Conservation (phyloP, 2,888 invertebrate genomes). For the Mamestra brassicae region DNA sequence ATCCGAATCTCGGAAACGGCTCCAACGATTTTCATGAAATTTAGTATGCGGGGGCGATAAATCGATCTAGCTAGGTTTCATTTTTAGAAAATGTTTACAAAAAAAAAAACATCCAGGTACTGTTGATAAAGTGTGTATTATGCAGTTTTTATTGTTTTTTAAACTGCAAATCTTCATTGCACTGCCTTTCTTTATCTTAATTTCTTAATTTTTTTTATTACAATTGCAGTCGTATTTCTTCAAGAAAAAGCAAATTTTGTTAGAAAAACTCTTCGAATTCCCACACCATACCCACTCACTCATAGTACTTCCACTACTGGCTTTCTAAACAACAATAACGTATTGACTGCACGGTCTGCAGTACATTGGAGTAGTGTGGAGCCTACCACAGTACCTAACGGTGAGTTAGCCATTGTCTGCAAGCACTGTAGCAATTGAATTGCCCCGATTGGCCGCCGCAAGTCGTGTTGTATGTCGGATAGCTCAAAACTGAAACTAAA, state of each 20-base stretch:
- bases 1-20: no score
- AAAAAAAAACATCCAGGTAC: no score
- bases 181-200: no score
- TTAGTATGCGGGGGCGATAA: no score
- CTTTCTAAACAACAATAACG: slow-evolving; percentile 32
- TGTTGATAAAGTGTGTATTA: no score
- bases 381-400: neutral
- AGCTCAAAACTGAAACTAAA: slow-evolving; percentile 4
- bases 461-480: slow-evolving; percentile 5
- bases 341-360: slow-evolving; percentile 32
- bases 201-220: no score
- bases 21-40: no score
- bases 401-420: slow-evolving; percentile 35
- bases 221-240: neutral
- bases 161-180: no score
- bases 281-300: neutral
- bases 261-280: neutral
- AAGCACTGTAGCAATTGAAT: slow-evolving; percentile 52
- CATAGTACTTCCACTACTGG: neutral
- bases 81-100: no score
- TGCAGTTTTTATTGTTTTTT: no score
- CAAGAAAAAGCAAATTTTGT: neutral
- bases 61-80: no score
- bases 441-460: slow-evolving; percentile 34
- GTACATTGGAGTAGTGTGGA: slow-evolving; percentile 2